Conservation (phyloP, 2,797 vertebrate species). For the Arctocebus calabarensis region DNA sequence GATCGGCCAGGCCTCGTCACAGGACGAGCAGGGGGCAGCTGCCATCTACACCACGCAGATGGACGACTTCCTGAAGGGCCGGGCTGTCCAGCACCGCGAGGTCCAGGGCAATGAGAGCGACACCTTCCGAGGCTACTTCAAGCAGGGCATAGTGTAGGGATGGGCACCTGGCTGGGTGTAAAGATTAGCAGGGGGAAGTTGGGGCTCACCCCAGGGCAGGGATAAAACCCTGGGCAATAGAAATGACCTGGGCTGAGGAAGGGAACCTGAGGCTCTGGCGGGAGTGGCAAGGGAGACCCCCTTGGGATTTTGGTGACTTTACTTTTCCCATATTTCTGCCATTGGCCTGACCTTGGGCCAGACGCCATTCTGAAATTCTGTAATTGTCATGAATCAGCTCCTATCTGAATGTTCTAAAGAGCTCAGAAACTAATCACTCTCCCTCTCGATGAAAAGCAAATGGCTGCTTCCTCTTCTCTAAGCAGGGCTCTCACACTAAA, state of each 20-base stretch:
- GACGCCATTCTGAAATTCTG: background rate
- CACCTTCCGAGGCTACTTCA: constrained; percentile 92
- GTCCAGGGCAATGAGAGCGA: constrained; percentile 91
- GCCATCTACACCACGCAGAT: constrained; percentile 93
- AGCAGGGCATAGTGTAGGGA: constrained; percentile 91
- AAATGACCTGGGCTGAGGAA: background rate
- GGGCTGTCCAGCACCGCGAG: constrained; percentile 92
- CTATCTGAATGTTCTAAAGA: background rate
- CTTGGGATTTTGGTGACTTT: background rate
- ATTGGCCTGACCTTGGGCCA: background rate
- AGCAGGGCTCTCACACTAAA: background rate
- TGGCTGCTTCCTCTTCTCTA: background rate
- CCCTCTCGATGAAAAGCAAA: background rate
- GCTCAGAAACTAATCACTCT: background rate
- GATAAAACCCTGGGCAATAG: background rate
- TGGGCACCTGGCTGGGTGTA: background rate
- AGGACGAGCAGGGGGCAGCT: constrained; percentile 92
- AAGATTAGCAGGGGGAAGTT: background rate
- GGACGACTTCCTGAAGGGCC: constrained; percentile 90
- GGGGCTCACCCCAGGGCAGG: background rate
- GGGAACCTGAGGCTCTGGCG: background rate
- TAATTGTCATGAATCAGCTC: background rate
- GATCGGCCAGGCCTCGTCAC: constrained; percentile 89
- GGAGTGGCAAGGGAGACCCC: background rate
- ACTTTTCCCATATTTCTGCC: background rate